Percentiles rank a stretch among this genome's conserved stretches.
Evolutionary conservation across 2,888 invertebrate species (phyloP).

Genomic region (Hydriomena furcata): DNA sequence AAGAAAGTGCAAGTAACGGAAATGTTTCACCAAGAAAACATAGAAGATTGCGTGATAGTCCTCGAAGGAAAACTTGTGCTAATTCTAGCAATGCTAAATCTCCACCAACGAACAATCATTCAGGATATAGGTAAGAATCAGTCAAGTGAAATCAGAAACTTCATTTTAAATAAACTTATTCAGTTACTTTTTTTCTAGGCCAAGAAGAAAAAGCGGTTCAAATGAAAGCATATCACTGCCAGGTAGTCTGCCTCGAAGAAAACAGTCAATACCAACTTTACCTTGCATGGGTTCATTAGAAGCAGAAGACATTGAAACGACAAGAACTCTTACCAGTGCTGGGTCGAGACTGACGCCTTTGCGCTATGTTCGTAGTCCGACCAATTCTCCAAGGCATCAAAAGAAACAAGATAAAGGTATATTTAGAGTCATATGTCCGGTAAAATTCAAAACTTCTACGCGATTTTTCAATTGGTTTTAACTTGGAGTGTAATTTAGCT

Average conservation of each 20-base stretch:
- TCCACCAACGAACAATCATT: conserved; percentile 73
- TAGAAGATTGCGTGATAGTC: conserved; percentile 85
- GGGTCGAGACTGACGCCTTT: conserved; percentile 76
- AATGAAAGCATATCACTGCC: conserved; percentile 86
- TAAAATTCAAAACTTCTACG: no score
- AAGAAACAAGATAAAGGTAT: conserved; percentile 68
- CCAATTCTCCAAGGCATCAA: conserved; percentile 80
- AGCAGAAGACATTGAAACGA: conserved; percentile 78
- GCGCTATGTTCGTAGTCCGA: conserved; percentile 72
- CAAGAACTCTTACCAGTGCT: conserved; percentile 74
- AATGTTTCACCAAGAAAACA: conserved; percentile 84
- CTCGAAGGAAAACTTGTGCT: conserved; percentile 85
- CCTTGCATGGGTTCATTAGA: conserved; percentile 76
- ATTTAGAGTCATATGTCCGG: no score
- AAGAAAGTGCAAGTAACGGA: conserved; percentile 74
- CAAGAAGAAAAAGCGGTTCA: conserved; percentile 78
- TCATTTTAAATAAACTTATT: no score
- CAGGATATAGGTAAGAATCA: conserved; percentile 65
- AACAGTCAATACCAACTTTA: conserved; percentile 80
- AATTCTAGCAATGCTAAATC: conserved; percentile 81
- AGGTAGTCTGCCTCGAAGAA: conserved; percentile 85
- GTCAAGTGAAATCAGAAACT: no score
- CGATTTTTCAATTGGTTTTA: no score
- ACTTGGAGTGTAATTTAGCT: no score
- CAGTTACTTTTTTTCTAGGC: conserved; percentile 41